These are phyloP conservation scores for Cherax quadricarinatus DNA, from an alignment of 1,140 invertebrate genomes.

Conservation along the genomic window DNA sequence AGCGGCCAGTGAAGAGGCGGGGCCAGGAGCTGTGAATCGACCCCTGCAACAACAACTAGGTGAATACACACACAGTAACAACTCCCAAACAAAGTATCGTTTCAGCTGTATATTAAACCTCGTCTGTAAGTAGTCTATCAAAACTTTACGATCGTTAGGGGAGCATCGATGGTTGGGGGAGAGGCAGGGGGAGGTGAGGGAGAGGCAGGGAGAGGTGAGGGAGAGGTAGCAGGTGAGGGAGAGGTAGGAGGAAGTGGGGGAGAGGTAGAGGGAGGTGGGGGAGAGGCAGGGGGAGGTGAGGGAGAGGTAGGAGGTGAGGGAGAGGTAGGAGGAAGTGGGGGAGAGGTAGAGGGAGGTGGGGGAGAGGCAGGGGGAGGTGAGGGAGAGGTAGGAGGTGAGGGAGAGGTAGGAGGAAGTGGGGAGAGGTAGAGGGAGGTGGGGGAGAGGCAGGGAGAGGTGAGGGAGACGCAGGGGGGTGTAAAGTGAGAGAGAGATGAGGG, in stretches of 20 bases:
- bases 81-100: too few species aligned
- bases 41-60: too few species aligned
- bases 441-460: too few species aligned
- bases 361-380: not conserved
- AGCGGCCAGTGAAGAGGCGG: too few species aligned
- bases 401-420: not conserved
- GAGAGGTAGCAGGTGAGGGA: not conserved
- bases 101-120: not conserved
- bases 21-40: too few species aligned
- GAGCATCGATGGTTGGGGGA: not conserved
- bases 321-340: not conserved
- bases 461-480: too few species aligned
- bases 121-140: slow-evolving; percentile 1
- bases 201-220: not conserved
- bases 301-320: not conserved
- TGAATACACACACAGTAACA: too few species aligned
- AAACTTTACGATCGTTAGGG: slow-evolving; percentile 29
- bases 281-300: not conserved
- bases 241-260: not conserved
- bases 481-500: too few species aligned
- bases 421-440: too few species aligned
- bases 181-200: not conserved
- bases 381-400: too few species aligned
- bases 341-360: not conserved
- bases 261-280: not conserved